Base-by-base conservation (phyloP, 2,113 vertebrate genomes). In the Amphilophus citrinellus region DNA sequence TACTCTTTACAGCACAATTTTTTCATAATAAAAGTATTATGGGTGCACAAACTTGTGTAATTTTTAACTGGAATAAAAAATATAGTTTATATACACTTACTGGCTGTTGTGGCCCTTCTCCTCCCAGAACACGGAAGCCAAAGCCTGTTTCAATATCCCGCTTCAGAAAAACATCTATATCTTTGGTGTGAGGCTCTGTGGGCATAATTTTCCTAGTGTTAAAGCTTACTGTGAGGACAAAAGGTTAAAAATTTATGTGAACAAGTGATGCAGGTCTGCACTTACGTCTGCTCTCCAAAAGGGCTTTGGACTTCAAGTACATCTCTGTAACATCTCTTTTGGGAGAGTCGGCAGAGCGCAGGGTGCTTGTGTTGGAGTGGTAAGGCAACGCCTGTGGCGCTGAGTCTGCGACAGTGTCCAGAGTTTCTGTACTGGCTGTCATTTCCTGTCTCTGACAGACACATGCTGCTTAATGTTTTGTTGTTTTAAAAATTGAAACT, bases 201-300 rank as follows among this genome's bases (percentile, higher is more conserved):
- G 83, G 89, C 22, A 61, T 5, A 75, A 32, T 11, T 20, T 50
- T 10, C 66, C 3, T 17, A 4, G 7, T 22, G 20, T 73, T 73
- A 73, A 56, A 61, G 9, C 11, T 17, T 14, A 7, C 47, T 50
- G 47, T 1, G 35, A 32, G 0, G 7, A 65, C 6, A 27, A 42
- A 61, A 22, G 2, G 15, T 61, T 18, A 6, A 68, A 61, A 66
- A 32, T 24, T 8, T 30, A 2, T 61, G 37, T 56, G 18, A 50
- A 18, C 13, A 14, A 35, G 42, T 24, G 17, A 71, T n/a, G 30
- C 6, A 24, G 4, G 56, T 37, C 47, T n/a, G 7, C 30, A 97
- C 98, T 98, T 92, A 99, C 98, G 98, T 94, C 97, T 98, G 95
- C 97, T 98, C 89, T 99, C 98, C 89, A 97, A 97, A 39, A 99